phyloP scores from a whole-genome alignment of 1,140 invertebrate genomes.

The Gyrodactylus bullatarudis region DNA sequence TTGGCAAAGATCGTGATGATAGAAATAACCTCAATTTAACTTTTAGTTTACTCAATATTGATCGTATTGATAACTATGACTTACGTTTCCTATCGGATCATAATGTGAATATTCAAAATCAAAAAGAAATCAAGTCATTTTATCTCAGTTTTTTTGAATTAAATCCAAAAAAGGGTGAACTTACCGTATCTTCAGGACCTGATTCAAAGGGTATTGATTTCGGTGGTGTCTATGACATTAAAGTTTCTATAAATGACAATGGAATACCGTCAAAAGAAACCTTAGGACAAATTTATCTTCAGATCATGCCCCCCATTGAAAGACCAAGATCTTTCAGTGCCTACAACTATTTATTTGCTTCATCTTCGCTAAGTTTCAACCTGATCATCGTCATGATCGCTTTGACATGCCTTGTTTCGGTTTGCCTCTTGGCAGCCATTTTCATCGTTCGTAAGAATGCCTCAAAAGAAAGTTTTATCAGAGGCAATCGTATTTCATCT shows the following conservation, averaged over 20 bases:
- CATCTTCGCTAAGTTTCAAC: not conserved
- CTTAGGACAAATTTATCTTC: not conserved
- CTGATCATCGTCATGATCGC: not conserved
- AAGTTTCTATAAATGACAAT: not conserved
- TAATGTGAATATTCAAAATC: not conserved
- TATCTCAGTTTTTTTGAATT: not conserved
- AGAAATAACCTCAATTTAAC: not conserved
- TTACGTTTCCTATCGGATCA: not conserved
- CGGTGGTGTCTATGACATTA: not conserved
- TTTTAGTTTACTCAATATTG: not conserved
- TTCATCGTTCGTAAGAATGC: not conserved
- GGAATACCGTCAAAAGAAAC: not conserved
- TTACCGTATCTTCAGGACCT: not conserved
- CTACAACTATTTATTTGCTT: not conserved
- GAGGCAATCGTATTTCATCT: not conserved
- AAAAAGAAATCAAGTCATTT: not conserved
- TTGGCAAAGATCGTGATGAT: not conserved
- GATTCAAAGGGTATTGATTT: not conserved
- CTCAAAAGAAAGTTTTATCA: not conserved
- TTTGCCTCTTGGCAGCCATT: not conserved
- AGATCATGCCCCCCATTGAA: not conserved
- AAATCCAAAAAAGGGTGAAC: not conserved
- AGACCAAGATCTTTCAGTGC: not conserved
- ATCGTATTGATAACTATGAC: not conserved
- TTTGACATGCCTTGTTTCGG: not conserved